Evolutionary conservation across 1,140 invertebrate species (phyloP).

Genomic region (Scylla paramamosain): DNA sequence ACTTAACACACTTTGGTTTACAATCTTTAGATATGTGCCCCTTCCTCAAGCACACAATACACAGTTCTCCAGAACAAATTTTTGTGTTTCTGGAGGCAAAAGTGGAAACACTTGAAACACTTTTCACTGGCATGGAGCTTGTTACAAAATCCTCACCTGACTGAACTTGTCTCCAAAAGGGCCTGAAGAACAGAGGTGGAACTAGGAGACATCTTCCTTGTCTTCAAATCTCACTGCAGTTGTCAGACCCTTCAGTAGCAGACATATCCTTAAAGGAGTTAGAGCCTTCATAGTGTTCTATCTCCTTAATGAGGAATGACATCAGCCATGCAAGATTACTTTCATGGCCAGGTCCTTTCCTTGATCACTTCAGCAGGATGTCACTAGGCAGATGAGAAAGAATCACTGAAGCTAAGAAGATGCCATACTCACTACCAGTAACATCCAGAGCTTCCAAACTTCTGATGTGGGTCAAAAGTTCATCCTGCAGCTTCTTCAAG

Average conservation of each 20-base stretch:
- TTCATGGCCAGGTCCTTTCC: too few relatives aligned
- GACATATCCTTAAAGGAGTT: neutral
- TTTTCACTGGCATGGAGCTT: neutral
- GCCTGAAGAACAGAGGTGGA: neutral
- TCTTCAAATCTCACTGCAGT: neutral
- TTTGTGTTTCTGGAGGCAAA: neutral
- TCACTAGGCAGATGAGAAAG: too few relatives aligned
- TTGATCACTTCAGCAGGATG: too few relatives aligned
- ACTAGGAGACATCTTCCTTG: neutral
- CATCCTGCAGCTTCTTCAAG: too few relatives aligned
- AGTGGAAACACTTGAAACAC: neutral
- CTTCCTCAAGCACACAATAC: neutral
- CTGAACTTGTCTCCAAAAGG: neutral
- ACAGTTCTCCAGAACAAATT: neutral
- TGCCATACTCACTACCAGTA: too few relatives aligned
- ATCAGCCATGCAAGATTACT: neutral
- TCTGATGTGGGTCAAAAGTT: too few relatives aligned
- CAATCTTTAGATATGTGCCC: slow-evolving; percentile 6
- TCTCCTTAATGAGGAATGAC: neutral
- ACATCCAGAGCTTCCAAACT: too few relatives aligned
- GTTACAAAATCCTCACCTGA: neutral
- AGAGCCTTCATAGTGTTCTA: neutral
- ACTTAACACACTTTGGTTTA: neutral
- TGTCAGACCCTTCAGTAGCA: neutral
- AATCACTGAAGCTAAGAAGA: too few relatives aligned